phyloP scores from a whole-genome alignment of 1,140 invertebrate genomes.

The Ylistrum balloti region DNA sequence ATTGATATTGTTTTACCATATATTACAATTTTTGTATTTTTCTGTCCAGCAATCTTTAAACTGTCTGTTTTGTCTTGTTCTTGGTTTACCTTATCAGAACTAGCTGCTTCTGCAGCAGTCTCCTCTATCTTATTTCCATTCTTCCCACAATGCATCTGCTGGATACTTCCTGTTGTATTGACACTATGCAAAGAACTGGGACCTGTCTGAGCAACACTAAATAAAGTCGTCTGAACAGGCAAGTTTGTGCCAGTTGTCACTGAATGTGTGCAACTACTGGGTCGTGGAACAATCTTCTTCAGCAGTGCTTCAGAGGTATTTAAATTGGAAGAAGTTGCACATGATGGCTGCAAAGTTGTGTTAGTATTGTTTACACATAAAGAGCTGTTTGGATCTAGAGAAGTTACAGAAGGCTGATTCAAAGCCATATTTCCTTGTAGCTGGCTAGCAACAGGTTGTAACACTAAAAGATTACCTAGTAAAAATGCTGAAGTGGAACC shows the following conservation, averaged over 20 bases:
- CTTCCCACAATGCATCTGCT: neutral
- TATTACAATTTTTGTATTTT: constrained; percentile 62
- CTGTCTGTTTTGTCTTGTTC: neutral
- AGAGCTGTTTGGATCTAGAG: neutral
- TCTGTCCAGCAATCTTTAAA: constrained; percentile 45
- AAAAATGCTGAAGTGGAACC: constrained; percentile 49
- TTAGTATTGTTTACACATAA: too few relatives aligned
- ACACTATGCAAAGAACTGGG: neutral
- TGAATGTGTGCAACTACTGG: neutral
- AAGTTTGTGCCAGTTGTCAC: neutral
- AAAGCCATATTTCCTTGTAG: neutral
- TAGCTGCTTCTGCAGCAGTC: neutral
- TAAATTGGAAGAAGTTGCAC: neutral
- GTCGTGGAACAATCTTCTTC: neutral
- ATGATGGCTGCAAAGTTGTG: constrained; percentile 3
- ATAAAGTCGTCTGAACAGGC: constrained; percentile 16
- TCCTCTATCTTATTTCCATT: neutral
- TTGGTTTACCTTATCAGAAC: neutral
- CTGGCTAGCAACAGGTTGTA: constrained; percentile 48
- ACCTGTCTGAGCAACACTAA: neutral
- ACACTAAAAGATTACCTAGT: constrained; percentile 51
- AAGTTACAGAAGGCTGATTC: neutral
- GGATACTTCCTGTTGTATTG: neutral
- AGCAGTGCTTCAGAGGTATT: neutral
- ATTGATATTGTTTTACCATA: constrained; percentile 62